A percentile compares a stretch with the other conserved stretches of the same genome.
Conservation (phyloP, 2,888 invertebrate species). For the Drosophila algonquin region DNA sequence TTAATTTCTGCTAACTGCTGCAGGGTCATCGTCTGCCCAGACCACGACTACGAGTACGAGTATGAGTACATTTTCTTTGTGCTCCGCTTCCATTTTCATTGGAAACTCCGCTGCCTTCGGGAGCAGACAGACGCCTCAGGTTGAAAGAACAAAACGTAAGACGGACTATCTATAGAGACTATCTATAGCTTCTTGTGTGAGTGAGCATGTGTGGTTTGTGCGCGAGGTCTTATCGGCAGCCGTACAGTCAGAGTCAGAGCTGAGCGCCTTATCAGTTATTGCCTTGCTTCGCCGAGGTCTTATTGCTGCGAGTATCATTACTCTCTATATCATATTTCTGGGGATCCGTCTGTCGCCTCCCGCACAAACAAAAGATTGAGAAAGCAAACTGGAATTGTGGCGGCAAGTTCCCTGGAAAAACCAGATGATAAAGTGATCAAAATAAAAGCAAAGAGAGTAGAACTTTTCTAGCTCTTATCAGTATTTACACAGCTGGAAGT, state of each 20-base stretch:
- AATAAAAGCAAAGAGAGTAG: conserved; percentile 16
- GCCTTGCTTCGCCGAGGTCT: conserved; percentile 53
- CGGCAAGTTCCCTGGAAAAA: conserved; percentile 56
- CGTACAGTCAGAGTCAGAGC: conserved; percentile 7
- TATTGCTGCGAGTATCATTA: conserved; percentile 42
- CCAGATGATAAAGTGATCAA: conserved; percentile 63
- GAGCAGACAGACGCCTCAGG: conserved; percentile 28
- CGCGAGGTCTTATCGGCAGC: conserved; percentile 28
- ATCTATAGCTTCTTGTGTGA: conserved; percentile 33
- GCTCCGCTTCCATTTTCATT: conserved; percentile 61
- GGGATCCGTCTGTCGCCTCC: conserved; percentile 8
- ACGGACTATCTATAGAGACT: conserved; percentile 25
- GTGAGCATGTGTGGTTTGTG: conserved; percentile 5
- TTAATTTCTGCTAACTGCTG: conserved; percentile 43
- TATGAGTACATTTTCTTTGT: conserved; percentile 48
- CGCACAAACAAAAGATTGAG: conserved; percentile 73
- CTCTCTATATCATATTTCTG: conserved; percentile 2
- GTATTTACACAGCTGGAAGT: conserved; percentile 57
- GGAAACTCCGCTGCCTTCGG: conserved; percentile 41
- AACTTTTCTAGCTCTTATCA: conserved; percentile 32
- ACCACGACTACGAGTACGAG: conserved; percentile 24
- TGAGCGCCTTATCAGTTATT: conserved; percentile 66
- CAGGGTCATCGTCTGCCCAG: conserved; percentile 54
- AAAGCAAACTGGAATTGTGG: conserved; percentile 67
- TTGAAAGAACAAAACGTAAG: conserved; percentile 21